Percentiles rank a stretch among this genome's conserved stretches.
These are phyloP conservation scores for Squalus acanthias DNA, from an alignment of 2,797 vertebrate genomes.

Conservation along the genomic window DNA sequence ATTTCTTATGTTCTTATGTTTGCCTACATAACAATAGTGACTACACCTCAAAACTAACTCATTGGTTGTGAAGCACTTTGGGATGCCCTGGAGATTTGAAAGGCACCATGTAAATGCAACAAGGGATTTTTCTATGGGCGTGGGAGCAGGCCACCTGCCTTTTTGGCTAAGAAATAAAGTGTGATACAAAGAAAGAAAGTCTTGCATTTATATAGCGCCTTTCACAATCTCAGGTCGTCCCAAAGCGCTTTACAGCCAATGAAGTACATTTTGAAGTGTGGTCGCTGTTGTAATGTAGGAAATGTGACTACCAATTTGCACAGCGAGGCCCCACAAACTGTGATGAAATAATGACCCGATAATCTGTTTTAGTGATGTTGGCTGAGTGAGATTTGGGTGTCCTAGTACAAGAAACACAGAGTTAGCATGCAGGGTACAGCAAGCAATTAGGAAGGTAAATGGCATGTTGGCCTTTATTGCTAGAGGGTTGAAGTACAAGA, in stretches of 20 bases:
- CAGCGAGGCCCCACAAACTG: background rate
- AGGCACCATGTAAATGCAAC: background rate
- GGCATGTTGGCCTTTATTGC: no score
- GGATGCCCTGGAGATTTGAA: background rate
- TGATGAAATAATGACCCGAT: background rate
- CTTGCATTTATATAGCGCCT: background rate
- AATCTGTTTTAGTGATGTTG: background rate
- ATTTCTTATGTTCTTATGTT: no score
- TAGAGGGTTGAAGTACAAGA: no score
- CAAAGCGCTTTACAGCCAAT: background rate
- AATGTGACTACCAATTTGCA: background rate
- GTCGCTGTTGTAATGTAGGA: background rate
- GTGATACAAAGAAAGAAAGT: background rate
- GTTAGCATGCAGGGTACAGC: no score
- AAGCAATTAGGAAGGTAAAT: no score
- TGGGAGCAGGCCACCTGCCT: background rate
- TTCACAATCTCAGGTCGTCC: background rate
- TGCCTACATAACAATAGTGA: no score
- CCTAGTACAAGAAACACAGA: no score
- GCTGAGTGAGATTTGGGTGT: no score
- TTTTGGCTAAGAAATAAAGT: background rate
- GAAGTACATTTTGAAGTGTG: background rate
- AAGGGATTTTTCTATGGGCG: background rate
- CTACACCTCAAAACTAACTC: no score
- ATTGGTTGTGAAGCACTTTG: no score